Conservation (phyloP, 2,113 vertebrate species). For the Neopipo cinnamomea region DNA sequence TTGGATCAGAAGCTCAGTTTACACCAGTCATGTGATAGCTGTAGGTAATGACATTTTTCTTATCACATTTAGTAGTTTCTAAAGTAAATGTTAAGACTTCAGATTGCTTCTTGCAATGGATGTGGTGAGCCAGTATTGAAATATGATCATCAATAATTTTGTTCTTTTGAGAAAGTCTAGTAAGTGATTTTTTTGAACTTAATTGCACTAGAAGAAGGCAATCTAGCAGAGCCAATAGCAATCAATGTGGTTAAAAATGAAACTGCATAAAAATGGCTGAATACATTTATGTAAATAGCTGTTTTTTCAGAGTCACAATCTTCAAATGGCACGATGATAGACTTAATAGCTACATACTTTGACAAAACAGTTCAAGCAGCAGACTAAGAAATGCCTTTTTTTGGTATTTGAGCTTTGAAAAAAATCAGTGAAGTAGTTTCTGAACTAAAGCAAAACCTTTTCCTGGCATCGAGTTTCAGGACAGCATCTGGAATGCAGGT, state of each 20-base stretch:
- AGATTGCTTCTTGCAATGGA: background rate
- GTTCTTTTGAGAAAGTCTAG: constrained; percentile 23
- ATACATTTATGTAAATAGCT: constrained; percentile 47
- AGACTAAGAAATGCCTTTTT: constrained; percentile 36
- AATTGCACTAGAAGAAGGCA: constrained; percentile 36
- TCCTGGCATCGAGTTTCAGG: constrained; percentile 20
- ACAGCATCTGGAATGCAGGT: constrained; percentile 38
- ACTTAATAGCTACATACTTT: constrained; percentile 44
- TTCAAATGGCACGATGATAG: constrained; percentile 43
- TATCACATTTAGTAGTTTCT: background rate
- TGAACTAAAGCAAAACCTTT: background rate
- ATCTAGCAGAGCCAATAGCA: constrained; percentile 52
- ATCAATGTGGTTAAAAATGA: constrained; percentile 62
- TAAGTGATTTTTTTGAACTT: constrained; percentile 32
- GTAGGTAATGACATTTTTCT: background rate
- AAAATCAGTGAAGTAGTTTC: background rate
- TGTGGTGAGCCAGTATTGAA: background rate
- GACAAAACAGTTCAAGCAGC: constrained; percentile 51
- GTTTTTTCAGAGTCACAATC: background rate
- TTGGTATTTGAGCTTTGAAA: constrained; percentile 12
- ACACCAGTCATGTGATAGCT: background rate
- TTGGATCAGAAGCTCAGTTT: background rate
- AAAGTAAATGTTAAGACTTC: background rate
- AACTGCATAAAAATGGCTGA: constrained; percentile 44
- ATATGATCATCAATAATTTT: background rate